Percentiles rank a stretch among this genome's conserved stretches.
phyloP scores from a whole-genome alignment of 92 coral and sea anemone species.

The Parazoanthus atlanticus region DNA sequence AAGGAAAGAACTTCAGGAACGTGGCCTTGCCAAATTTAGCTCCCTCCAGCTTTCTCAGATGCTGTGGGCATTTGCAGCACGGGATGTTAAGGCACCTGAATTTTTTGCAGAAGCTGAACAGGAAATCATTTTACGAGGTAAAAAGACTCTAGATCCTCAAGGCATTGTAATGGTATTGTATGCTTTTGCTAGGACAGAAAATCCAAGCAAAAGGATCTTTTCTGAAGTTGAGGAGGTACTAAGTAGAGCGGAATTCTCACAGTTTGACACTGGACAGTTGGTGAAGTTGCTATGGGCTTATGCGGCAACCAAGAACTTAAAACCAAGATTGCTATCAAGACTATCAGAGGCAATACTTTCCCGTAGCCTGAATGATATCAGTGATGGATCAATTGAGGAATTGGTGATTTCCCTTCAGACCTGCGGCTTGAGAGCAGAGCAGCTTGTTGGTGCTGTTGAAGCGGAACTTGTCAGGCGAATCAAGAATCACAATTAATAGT shows the following conservation, averaged over 20 bases:
- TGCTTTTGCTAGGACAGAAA: constrained; percentile 74
- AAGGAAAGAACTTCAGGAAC: constrained; percentile 62
- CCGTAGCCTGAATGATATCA: constrained; percentile 50
- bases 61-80: constrained; percentile 74
- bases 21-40: constrained; percentile 54
- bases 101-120: constrained; percentile 62
- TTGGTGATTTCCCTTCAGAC: constrained; percentile 65
- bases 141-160: constrained; percentile 51
- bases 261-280: constrained; percentile 57
- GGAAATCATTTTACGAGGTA: constrained; percentile 55
- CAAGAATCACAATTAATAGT: not conserved
- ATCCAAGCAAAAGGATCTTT: constrained; percentile 60
- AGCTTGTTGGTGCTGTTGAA: constrained; percentile 76
- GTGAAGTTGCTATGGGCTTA: constrained; percentile 70
- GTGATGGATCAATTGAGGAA: constrained; percentile 62
- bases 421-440: constrained; percentile 51
- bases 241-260: constrained; percentile 40
- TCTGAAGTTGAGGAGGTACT: constrained; percentile 51
- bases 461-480: constrained; percentile 78
- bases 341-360: constrained; percentile 57
- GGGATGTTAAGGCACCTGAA: constrained; percentile 75
- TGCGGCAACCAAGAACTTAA: constrained; percentile 62
- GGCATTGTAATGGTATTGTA: constrained; percentile 71
- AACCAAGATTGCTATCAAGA: constrained; percentile 46
- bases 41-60: constrained; percentile 71